phyloP scores from a whole-genome alignment of 2,113 vertebrate species.

The Cynoglossus semilaevis region DNA sequence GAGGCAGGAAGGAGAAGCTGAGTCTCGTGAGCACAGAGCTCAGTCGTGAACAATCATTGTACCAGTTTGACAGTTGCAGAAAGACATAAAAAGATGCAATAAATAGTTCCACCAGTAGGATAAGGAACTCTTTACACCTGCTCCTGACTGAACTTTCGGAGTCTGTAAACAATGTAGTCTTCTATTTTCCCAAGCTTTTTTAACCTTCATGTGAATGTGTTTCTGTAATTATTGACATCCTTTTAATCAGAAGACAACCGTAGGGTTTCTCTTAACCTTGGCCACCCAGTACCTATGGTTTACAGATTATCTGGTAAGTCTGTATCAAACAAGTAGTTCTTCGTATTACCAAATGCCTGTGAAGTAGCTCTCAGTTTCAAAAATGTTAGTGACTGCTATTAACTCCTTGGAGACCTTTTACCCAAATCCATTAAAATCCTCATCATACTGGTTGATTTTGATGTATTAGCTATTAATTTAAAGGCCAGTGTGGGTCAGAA shows the following conservation, averaged over 20 bases:
- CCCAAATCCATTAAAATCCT: too few species aligned
- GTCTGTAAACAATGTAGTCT: slow-evolving; percentile 51
- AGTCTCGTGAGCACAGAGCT: slow-evolving; percentile 9
- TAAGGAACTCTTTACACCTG: slow-evolving; percentile 44
- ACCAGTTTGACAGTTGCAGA: slow-evolving; percentile 20
- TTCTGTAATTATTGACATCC: slow-evolving; percentile 24
- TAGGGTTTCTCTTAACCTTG: slow-evolving; percentile 31
- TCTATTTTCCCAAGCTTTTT: slow-evolving; percentile 28
- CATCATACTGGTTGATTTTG: too few species aligned
- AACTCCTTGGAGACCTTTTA: too few species aligned
- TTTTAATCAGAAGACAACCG: slow-evolving; percentile 58
- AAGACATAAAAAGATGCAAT: slow-evolving; percentile 14
- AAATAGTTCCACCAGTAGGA: slow-evolving; percentile 31
- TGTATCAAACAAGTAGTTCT: too few species aligned
- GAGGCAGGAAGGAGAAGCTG: slow-evolving; percentile 3
- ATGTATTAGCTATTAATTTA: too few species aligned
- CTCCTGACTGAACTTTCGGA: slow-evolving; percentile 26
- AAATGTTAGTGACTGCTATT: too few species aligned
- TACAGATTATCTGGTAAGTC: too few species aligned
- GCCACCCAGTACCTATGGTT: too few species aligned
- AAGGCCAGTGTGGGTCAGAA: too few species aligned
- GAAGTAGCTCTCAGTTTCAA: too few species aligned
- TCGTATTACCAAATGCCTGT: too few species aligned
- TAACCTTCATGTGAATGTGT: slow-evolving; percentile 21
- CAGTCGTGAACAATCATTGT: slow-evolving; percentile 17